Conservation (phyloP, 2,888 invertebrate species). For the Microctonus aethiopoides region DNA sequence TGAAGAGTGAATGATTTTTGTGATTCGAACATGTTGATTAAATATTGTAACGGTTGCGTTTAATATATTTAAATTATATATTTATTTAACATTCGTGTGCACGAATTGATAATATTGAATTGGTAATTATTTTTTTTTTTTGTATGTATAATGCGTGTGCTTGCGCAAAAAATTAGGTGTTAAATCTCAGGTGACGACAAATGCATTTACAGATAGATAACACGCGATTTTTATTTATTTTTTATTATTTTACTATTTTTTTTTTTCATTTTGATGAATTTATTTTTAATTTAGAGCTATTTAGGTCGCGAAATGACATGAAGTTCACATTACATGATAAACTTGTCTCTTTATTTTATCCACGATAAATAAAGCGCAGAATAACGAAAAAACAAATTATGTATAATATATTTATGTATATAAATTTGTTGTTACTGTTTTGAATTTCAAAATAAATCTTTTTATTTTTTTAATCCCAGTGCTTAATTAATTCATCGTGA, state of each 20-base stretch:
- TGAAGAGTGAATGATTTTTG: neutral
- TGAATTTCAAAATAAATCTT: neutral
- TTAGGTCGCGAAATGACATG: neutral
- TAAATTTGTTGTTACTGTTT: neutral
- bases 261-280: neutral
- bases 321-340: slow-evolving; percentile 1
- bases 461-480: neutral
- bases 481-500: too few relatives aligned
- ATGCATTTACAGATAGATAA: neutral
- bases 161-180: neutral
- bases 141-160: neutral
- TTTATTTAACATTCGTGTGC: neutral
- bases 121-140: neutral
- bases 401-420: neutral
- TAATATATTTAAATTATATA: neutral
- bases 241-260: slow-evolving; percentile 14
- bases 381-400: neutral
- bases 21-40: neutral
- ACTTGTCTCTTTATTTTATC: neutral
- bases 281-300: neutral
- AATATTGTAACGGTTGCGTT: neutral
- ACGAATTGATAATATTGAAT: neutral
- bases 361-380: neutral
- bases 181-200: neutral
- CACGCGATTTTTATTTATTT: neutral